phyloP scores from a whole-genome alignment of 2,797 vertebrate genomes.

The Hypotaenidia philippensis region DNA sequence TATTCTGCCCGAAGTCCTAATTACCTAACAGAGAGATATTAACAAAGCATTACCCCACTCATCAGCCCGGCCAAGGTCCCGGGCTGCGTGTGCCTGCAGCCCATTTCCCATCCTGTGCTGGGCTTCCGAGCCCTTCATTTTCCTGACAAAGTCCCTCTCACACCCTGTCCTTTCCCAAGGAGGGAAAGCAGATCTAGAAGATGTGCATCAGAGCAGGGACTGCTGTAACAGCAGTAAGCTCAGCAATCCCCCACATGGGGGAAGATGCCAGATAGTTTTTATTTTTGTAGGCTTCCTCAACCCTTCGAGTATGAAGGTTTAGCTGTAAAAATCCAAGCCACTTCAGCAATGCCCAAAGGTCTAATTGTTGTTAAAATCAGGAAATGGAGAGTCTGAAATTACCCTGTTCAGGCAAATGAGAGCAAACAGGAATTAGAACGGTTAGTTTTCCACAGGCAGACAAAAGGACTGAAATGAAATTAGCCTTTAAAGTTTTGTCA shows the following conservation, averaged over 20 bases:
- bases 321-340: slow-evolving; percentile 11
- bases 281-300: not conserved
- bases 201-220: not conserved
- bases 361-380: slow-evolving; percentile 55
- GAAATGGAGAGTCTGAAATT: slow-evolving; percentile 44
- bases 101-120: fast-evolving
- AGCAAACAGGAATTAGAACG: slow-evolving; percentile 48
- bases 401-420: slow-evolving; percentile 51
- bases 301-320: not conserved
- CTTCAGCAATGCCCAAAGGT: slow-evolving; percentile 41
- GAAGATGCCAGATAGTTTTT: not conserved
- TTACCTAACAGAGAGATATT: not conserved
- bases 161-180: not conserved
- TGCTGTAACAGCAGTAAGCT: not conserved
- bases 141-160: not conserved
- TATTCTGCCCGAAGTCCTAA: not conserved
- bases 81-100: not conserved
- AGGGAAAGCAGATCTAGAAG: not conserved
- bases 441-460: slow-evolving; percentile 58
- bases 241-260: not conserved
- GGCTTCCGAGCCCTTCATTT: not conserved
- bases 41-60: not conserved
- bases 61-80: not conserved
- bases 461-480: slow-evolving; percentile 67
- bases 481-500: slow-evolving; percentile 70